Evolutionary conservation across 2,888 invertebrate genomes (phyloP).

Genomic region (Hedychridium roseum): DNA sequence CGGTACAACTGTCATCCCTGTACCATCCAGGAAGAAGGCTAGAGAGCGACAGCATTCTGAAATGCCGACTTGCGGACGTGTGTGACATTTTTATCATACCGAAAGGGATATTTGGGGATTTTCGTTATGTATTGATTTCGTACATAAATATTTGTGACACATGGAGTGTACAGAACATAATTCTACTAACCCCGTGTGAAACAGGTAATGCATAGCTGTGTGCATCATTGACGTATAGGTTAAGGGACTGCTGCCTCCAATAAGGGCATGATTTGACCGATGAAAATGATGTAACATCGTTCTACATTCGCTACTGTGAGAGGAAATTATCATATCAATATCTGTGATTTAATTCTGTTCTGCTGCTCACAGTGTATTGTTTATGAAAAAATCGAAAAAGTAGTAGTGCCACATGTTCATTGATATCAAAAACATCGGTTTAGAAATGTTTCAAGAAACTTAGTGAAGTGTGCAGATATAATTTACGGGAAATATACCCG

Average conservation of each 20-base stretch:
- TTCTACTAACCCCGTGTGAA: conserved; percentile 32
- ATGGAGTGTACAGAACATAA: conserved; percentile 41
- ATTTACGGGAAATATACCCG: conserved; percentile 3
- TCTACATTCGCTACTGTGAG: conserved; percentile 7
- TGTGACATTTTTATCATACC: conserved; percentile 46
- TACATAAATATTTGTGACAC: conserved; percentile 40
- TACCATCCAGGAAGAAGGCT: conserved; percentile 9
- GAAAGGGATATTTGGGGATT: conserved; percentile 27
- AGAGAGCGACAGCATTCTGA: conserved; percentile 23
- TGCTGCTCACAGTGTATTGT: no score
- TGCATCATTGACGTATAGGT: conserved; percentile 38
- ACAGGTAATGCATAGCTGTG: conserved; percentile 38
- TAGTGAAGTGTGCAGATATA: not conserved
- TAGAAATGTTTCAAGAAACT: not conserved
- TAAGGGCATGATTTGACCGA: conserved; percentile 12
- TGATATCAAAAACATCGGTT: not conserved
- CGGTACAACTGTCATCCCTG: conserved; percentile 22
- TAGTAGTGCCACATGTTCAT: conserved; percentile 26
- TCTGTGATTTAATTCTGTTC: no score
- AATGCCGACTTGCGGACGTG: conserved; percentile 50
- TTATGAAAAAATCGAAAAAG: no score
- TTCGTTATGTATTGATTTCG: conserved; percentile 45
- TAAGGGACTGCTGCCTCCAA: conserved; percentile 36
- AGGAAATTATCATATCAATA: no score
- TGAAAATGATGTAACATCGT: conserved; percentile 30